phyloP scores from a whole-genome alignment of 2,113 vertebrate species.

The Circaetus gallicus region DNA sequence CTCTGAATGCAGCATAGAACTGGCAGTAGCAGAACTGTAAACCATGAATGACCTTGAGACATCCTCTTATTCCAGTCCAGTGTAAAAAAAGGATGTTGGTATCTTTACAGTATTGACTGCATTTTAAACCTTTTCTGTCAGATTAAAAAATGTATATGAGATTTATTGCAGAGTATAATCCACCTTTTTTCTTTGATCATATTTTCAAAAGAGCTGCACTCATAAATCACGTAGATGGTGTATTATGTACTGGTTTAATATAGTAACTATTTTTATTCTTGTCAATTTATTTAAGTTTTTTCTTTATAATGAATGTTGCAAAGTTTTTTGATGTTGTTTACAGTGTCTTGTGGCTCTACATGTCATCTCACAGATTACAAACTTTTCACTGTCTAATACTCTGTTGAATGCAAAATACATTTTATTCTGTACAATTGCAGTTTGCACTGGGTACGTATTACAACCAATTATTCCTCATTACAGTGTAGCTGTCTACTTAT shows the following conservation, averaged over 20 bases:
- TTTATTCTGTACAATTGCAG: background rate
- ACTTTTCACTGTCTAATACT: background rate
- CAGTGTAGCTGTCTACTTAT: constrained; percentile 17
- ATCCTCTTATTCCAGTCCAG: background rate
- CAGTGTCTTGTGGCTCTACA: background rate
- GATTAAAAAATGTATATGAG: constrained; percentile 10
- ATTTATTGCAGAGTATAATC: background rate
- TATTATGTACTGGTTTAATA: background rate
- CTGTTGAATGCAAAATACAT: constrained; percentile 10
- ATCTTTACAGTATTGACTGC: background rate
- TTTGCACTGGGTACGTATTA: constrained; percentile 20
- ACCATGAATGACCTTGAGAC: background rate
- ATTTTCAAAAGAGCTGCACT: background rate
- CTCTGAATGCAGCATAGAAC: background rate
- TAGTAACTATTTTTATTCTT: background rate
- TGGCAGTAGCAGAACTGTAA: background rate
- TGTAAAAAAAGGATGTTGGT: background rate
- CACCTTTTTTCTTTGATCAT: constrained; percentile 22
- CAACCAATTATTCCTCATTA: constrained; percentile 56
- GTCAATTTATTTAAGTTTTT: background rate
- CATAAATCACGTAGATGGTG: constrained; percentile 14
- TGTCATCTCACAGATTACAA: background rate
- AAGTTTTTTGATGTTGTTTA: background rate
- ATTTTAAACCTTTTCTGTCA: background rate
- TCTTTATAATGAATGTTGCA: background rate